Base-by-base conservation (phyloP, 2,797 vertebrate species). In the Coccyzus lansbergi region DNA sequence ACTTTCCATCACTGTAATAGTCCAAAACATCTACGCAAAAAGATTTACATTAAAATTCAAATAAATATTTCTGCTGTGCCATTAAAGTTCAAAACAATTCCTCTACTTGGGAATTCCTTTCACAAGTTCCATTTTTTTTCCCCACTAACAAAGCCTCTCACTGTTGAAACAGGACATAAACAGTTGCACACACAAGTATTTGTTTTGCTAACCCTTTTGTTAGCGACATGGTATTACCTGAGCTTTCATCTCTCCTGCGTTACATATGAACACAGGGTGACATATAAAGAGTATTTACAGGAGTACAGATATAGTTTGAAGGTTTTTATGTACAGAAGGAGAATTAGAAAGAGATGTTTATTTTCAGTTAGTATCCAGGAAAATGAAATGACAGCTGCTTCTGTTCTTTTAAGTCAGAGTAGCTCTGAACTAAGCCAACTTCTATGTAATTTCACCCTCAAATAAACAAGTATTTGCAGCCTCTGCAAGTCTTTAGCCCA, bases 141-240 rank as follows among this genome's bases (percentile, higher is more conserved):
- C 17, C 63, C 46, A 74, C 29, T 38, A 88, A 86, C 18, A 3
- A 74, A 85, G 29, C 4, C 24, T 56, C 71, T 79, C n/a, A 25
- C 22, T 13, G 2, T 33, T 60, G 74, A 15, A 86, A 56, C 3
- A 49, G 10, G 9, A 42, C 29, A 34, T 60, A 69, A 82, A 36
- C 0, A 0, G 12, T 14, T 60, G 44, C 21, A 52, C 13, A 40
- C 7, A 36, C 40, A 69, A n/a, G 5, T 33, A 11, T 67, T 49
- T 11, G 20, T 60, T 93, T 72, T 88, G 42, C 42, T 88, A 59
- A 33, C 79, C n/a, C 34, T 77, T 69, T 59, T 33, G 78, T 11
- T 60, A 48, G 48, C 44, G 52, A 58, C 63, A 80, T 29, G 59
- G 12, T 36, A 40, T 24, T 62, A 65, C 29, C 34, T 46, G 9